Conservation (phyloP, 2,888 invertebrate species). For the Phyllotreta cruciferae region DNA sequence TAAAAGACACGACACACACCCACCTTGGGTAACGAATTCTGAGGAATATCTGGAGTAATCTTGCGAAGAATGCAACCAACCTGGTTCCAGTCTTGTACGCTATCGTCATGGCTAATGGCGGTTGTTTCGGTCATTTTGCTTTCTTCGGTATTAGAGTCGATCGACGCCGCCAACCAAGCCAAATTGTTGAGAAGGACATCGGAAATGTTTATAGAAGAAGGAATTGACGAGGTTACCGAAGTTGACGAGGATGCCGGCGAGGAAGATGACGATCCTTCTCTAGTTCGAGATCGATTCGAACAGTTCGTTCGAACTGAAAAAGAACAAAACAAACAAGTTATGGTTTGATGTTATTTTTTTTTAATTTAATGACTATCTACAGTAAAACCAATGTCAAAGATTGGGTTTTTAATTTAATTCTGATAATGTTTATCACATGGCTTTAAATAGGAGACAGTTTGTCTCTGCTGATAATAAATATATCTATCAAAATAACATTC, state of each 20-base stretch:
- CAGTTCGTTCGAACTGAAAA: slow-evolving; percentile 41
- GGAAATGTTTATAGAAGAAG: slow-evolving; percentile 35
- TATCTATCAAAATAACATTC: not conserved
- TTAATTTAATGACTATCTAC: not conserved
- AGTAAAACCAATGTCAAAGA: too few species aligned
- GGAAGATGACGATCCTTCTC: slow-evolving; percentile 20
- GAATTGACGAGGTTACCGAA: slow-evolving; percentile 32
- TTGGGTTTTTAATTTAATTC: not conserved
- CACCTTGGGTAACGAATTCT: slow-evolving; percentile 45
- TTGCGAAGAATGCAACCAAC: slow-evolving; percentile 50
- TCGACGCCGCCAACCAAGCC: slow-evolving; percentile 42
- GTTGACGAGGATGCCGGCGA: slow-evolving; percentile 34
- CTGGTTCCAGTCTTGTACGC: slow-evolving; percentile 52
- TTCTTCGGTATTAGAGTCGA: slow-evolving; percentile 44
- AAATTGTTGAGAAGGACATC: slow-evolving; percentile 44
- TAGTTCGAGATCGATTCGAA: slow-evolving; percentile 34
- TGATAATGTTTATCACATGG: not conserved
- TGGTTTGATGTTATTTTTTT: not conserved
- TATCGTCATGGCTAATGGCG: slow-evolving; percentile 40
- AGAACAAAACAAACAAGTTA: slow-evolving; percentile 19
- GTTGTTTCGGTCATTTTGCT: slow-evolving; percentile 47
- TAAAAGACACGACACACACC: slow-evolving; percentile 44
- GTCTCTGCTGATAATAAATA: slow-evolving; percentile 2
- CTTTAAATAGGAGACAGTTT: slow-evolving; percentile 5
- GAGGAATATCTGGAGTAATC: slow-evolving; percentile 47